Evolutionary conservation across 2,888 invertebrate species (phyloP), one percentile per base, ranked within the genome.

Genomic region (Sinelater perroti): DNA sequence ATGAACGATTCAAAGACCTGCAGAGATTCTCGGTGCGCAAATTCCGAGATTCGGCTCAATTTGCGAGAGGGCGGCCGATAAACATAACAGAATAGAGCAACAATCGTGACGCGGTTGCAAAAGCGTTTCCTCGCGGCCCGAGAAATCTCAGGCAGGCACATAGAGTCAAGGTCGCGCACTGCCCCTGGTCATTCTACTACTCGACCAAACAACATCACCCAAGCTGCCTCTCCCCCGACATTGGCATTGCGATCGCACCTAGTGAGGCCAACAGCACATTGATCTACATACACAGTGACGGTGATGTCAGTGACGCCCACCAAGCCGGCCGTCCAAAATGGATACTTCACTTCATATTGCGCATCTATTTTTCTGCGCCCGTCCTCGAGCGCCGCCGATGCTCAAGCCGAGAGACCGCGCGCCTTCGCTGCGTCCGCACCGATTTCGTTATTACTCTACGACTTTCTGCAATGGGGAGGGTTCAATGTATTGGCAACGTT

Each of bases 241-340:
- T 46, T 54, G 53, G 54, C 57, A 49, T 38, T 44, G 17, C 58
- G 49, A 52, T 35, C 54, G 40, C 44, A 54, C 50, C 59, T 45
- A 49, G 51, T 36, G 58, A 64, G 64, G 64, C 60, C 64, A 64
- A 62, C 64, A 64, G 52, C 64, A 64, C 64, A 64, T 62, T 64
- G 64, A 64, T 62, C 64, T 62, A 64, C 60, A 64, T 64, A 64
- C 61, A 62, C 60, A 64, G 40, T 63, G 59, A 52, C 73, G 70
- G 62, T 72, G 70, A 71, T 72, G 71, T 72, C 73, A 71, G 72
- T 70, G 30, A 71, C 70, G 70, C 70, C 71, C 67, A 71, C 72
- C 69, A 57, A 45, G 62, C 36, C 47, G 13, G 16, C 47, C 20
- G 46, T 52, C 57, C 45, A 57, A 57, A 44, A 38, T 51, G 45